Percentiles rank a stretch among this genome's conserved stretches.
Evolutionary conservation across 2,113 vertebrate species (phyloP).

Genomic region (Anoura caudifer): DNA sequence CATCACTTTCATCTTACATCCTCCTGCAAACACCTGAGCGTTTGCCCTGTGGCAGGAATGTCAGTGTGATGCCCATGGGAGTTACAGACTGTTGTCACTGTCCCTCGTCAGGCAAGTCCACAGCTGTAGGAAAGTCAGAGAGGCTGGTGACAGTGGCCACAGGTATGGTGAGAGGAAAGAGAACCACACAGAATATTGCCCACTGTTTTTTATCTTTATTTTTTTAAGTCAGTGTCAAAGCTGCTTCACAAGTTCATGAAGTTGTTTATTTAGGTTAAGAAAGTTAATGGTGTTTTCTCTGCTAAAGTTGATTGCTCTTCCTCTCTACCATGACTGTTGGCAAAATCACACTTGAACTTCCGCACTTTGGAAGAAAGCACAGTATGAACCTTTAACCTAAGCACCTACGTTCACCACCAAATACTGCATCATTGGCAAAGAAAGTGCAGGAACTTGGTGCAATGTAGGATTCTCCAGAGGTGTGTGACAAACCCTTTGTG

Average conservation of each 20-base stretch:
- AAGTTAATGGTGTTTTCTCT: neutral
- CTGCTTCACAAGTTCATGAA: neutral
- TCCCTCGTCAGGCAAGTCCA: neutral
- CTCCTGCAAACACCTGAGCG: neutral
- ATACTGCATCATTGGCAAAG: neutral
- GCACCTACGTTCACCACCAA: neutral
- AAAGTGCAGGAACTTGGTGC: neutral
- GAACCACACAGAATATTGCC: neutral
- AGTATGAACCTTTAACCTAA: neutral
- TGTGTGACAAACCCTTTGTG: neutral
- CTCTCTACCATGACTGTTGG: neutral
- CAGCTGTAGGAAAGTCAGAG: neutral
- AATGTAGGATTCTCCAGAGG: neutral
- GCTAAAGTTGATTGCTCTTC: neutral
- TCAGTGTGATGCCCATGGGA: fast-evolving
- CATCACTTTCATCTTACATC: neutral
- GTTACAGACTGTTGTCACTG: neutral
- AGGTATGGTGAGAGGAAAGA: neutral
- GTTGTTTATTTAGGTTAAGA: neutral
- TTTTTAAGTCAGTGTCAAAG: neutral
- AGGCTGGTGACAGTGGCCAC: neutral
- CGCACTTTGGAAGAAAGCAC: neutral
- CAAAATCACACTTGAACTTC: neutral
- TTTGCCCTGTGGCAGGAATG: neutral
- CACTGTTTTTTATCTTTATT: neutral